Base-by-base conservation (phyloP, 2,113 vertebrate genomes). In the Ophthalmolycus amberensis region DNA sequence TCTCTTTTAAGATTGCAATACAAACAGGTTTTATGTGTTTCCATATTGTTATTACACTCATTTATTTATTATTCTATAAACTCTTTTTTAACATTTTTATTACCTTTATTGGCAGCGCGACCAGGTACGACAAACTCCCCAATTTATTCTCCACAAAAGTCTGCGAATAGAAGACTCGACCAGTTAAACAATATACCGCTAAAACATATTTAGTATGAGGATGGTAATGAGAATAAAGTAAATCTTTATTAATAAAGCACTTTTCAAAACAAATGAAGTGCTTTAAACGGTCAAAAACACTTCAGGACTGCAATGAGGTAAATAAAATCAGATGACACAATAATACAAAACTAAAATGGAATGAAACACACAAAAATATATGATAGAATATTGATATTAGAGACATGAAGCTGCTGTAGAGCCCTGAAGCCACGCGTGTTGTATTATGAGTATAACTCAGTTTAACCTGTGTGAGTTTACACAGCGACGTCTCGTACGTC, bases 31-130 rank as follows among this genome's bases (percentile, higher is more conserved):
- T 59, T 15, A 37, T 22, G 3, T 8, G 52, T 38, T 56, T 73
- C 6, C 16, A 6, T 1, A 14, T 58, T 14, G 25, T n/a, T 27
- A 50, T 18, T 71, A 15, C 8, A 54, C 29, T 71, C 8, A 2
- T 64, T n/a, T n/a, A 37, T 27, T 15, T 12, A 32, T 69, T 48
- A 20, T 38, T 38, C 7, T 63, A 10, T 12, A 29, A 29, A 29
- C 29, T 29, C 29, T 29, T 29, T 29, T 29, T 29, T 2, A 29
- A 29, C 29, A 29, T 14, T 27, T 40, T 85, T 6, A 25, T 63
- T 74, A 96, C 95, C 91, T 96, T 94, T 34, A 96, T 79, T 12
- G 95, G 95, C 22, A 93, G 11, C 5, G 91, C 82, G 0, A 86
- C 93, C 63, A 94, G 67, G 84, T 95, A 95, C 1, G 95, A 80